A percentile compares a stretch with the other conserved stretches of the same genome.
These are phyloP conservation scores for Tuberolachnus salignus DNA, from an alignment of 2,888 invertebrate species.

Conservation along the genomic window DNA sequence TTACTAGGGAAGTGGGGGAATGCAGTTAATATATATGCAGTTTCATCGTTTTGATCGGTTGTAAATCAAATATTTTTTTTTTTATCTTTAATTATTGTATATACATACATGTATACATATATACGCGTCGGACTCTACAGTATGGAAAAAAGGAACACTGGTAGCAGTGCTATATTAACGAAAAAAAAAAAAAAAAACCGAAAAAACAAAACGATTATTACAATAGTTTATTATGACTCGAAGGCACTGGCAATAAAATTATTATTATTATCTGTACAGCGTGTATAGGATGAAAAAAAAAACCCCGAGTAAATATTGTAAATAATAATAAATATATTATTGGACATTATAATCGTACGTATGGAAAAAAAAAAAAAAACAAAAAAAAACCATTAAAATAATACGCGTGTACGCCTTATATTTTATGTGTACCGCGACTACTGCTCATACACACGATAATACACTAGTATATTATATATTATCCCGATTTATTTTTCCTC, in stretches of 20 bases:
- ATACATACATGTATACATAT: not conserved
- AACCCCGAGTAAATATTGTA: conserved; percentile 32
- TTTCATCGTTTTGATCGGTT: too few species aligned
- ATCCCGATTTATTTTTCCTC: conserved; percentile 3
- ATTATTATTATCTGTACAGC: conserved; percentile 36
- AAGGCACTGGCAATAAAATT: conserved; percentile 43
- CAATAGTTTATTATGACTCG: conserved; percentile 30
- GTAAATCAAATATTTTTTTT: too few species aligned
- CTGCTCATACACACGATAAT: too few species aligned
- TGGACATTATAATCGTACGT: conserved; percentile 4
- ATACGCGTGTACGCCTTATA: conserved; percentile 19
- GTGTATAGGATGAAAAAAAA: not conserved
- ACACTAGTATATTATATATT: not conserved
- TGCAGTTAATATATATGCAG: too few species aligned
- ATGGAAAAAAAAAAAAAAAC: too few species aligned
- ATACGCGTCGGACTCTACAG: not conserved
- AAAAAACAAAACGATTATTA: too few species aligned
- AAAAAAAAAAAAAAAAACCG: too few species aligned
- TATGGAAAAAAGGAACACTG: conserved; percentile 5
- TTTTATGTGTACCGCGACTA: conserved; percentile 22
- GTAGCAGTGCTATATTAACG: conserved; percentile 13
- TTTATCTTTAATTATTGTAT: not conserved
- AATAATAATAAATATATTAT: too few species aligned
- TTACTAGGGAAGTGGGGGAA: too few species aligned
- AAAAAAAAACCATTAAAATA: conserved; percentile 34